Conservation (phyloP, 2,797 vertebrate genomes). For the Takifugu rubripes region DNA sequence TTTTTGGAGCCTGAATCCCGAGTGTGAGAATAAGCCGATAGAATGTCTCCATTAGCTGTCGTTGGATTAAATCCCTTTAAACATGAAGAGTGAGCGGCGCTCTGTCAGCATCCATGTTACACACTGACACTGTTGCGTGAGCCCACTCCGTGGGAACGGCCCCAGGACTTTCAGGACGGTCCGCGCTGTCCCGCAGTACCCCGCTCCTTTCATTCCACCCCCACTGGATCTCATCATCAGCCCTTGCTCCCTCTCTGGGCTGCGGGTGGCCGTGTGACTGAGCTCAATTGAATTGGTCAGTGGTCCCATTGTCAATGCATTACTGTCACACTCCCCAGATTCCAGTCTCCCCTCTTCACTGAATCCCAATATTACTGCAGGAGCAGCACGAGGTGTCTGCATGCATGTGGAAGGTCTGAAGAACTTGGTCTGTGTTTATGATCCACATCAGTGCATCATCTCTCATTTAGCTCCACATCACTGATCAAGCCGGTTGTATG, state of each 20-base stretch:
- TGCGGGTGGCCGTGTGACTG: constrained; percentile 50
- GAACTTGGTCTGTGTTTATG: constrained; percentile 17
- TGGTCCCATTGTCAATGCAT: constrained; percentile 78
- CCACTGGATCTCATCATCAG: constrained; percentile 70
- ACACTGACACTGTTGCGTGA: too few species aligned
- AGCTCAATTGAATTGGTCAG: constrained; percentile 74
- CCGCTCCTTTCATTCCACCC: constrained; percentile 66
- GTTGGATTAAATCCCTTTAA: too few species aligned
- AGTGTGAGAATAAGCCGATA: constrained; percentile 37
- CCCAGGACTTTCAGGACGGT: constrained; percentile 42
- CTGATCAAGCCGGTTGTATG: too few species aligned
- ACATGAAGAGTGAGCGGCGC: too few species aligned
- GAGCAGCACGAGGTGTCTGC: constrained; percentile 31
- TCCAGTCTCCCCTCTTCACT: constrained; percentile 65
- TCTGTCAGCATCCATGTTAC: constrained; percentile 4
- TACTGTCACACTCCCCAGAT: constrained; percentile 67
- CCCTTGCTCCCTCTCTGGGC: constrained; percentile 58
- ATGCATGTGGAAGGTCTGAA: constrained; percentile 23
- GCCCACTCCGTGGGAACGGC: constrained; percentile 12
- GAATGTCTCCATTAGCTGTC: too few species aligned
- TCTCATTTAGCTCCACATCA: too few species aligned
- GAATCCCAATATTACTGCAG: constrained; percentile 60
- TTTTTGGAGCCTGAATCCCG: constrained; percentile 40
- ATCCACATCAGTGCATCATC: not conserved
- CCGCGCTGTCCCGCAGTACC: constrained; percentile 34